Percentiles rank a stretch among this genome's conserved stretches.
phyloP scores from a whole-genome alignment of 2,888 invertebrate genomes.

The Seira ritae region DNA sequence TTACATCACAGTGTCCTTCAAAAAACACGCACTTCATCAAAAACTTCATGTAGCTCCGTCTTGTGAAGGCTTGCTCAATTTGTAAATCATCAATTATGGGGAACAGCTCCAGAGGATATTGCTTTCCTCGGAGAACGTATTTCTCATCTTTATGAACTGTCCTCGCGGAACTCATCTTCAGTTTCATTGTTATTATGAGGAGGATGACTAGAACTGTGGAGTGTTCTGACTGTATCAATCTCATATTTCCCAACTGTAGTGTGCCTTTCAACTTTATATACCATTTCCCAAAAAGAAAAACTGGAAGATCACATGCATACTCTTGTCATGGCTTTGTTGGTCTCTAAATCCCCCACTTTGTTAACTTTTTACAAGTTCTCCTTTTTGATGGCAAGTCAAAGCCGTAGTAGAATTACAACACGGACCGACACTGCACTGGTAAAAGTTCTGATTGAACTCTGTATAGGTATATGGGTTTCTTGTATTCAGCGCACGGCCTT shows the following conservation, averaged over 20 bases:
- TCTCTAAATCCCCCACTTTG: too few relatives aligned
- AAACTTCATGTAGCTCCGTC: constrained; percentile 51
- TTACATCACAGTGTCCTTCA: constrained; percentile 62
- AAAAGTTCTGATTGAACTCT: background rate
- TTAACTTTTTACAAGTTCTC: too few relatives aligned
- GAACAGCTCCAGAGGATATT: constrained; percentile 38
- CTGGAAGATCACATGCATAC: too few relatives aligned
- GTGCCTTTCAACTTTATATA: too few relatives aligned
- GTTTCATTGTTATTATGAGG: constrained; percentile 27
- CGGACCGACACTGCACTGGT: too few relatives aligned
- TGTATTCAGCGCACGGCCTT: too few relatives aligned
- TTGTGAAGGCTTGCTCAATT: constrained; percentile 46
- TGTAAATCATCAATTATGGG: constrained; percentile 50
- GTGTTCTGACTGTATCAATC: background rate
- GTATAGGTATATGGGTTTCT: constrained; percentile 5
- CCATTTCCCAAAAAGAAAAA: too few relatives aligned
- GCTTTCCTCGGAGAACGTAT: constrained; percentile 41
- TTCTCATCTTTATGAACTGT: background rate
- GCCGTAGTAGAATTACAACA: too few relatives aligned
- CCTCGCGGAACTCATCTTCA: background rate
- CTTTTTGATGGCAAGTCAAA: too few relatives aligned
- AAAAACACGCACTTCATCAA: constrained; percentile 62
- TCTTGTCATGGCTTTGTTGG: too few relatives aligned
- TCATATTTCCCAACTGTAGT: too few relatives aligned
- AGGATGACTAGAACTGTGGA: constrained; percentile 25